Base-by-base conservation (phyloP, 2,888 invertebrate genomes). In the Clunio marinus region DNA sequence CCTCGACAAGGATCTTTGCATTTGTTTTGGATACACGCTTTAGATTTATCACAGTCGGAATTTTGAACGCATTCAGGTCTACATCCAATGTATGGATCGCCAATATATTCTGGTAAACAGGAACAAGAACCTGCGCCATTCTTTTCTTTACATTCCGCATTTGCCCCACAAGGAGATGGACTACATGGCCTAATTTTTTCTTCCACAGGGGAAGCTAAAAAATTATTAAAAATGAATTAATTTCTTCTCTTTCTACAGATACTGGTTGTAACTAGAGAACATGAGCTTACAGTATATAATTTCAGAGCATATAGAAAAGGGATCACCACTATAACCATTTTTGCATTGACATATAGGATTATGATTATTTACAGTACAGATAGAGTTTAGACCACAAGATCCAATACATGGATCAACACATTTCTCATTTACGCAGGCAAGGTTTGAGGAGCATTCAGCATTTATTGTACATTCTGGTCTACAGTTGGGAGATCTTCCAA, bases 381-480 rank as follows among this genome's bases (percentile, higher is more conserved):
- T 81, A 25, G 91, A 86, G 75, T 86, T 84, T 69, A 85, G 77
- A 60, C 91, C 91, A 76, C 91, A 91, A 60, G 88, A 85, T 55
- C 89, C 88, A 20, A 88, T 87, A 75, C 92, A 92, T 8, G 92
- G 92, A 76, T 92, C 88, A 70, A 84, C 79, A 74, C 92, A 93
- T 78, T 88, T 89, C 74, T 88, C 88, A 72, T 86, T 87, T 65
- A 91, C 84, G 75, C 93, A 93, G 13, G 89, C 90, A 75, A 84
- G 86, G 75, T 89, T 84, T 79, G 89, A 88, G 1, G 88, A 81
- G 74, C 93, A 93, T 76, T 93, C 92, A 0, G 89, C 86, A 75
- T 91, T 92, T 70, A 89, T 86, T 72, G 90, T 86, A 76, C 93
- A 92, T 79, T 93, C 91, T 2, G 91, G 91, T 63, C 86, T 83